Percentiles rank a stretch among this genome's conserved stretches.
phyloP scores from a whole-genome alignment of 2,797 vertebrate genomes.

The Cheirogaleus major region DNA sequence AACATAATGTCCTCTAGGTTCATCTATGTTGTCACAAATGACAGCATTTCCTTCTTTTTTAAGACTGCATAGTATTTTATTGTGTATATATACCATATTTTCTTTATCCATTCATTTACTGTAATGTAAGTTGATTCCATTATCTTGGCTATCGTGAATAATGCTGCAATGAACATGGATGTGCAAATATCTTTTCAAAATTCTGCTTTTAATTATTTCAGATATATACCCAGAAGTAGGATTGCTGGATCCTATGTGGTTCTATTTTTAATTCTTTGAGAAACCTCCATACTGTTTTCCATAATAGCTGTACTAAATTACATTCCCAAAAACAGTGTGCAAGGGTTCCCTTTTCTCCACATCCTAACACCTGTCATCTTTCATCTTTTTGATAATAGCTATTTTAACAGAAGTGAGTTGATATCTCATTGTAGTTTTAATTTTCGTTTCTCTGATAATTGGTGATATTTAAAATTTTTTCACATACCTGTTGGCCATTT shows the following conservation, averaged over 20 bases:
- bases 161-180: not conserved
- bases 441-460: not conserved
- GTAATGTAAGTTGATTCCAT: not conserved
- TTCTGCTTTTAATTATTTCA: not conserved
- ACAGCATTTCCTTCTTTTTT: not conserved
- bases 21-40: not conserved
- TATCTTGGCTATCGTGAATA: not conserved
- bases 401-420: not conserved
- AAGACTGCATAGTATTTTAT: not conserved
- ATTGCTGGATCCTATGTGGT: not conserved
- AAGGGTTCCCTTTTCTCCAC: not conserved
- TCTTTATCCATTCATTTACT: not conserved
- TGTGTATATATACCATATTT: not conserved
- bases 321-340: not conserved
- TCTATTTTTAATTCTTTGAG: not conserved
- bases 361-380: not conserved
- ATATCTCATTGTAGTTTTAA: not conserved
- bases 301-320: not conserved
- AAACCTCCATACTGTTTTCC: not conserved
- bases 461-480: not conserved
- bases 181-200: not conserved
- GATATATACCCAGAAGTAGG: not conserved
- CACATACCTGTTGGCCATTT: not conserved
- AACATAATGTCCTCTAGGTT: not conserved
- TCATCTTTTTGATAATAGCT: not conserved